These are phyloP conservation scores for Cynopterus brachyotis DNA, from an alignment of 2,113 vertebrate species.

Conservation along the genomic window DNA sequence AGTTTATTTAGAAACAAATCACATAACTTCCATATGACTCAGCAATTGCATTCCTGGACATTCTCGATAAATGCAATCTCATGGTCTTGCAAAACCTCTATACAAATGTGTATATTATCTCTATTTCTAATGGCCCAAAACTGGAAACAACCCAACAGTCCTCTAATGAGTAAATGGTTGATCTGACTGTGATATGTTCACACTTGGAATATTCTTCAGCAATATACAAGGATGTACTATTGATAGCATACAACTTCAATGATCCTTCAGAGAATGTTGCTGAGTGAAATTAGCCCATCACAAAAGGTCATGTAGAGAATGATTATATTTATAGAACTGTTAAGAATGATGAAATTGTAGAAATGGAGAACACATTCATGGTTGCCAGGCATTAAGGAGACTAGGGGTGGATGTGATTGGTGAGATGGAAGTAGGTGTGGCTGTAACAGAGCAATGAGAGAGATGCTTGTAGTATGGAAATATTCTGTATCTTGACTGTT, in stretches of 20 bases:
- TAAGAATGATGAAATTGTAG: not conserved
- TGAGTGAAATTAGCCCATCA: not conserved
- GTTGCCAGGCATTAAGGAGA: not conserved
- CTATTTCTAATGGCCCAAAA: not conserved
- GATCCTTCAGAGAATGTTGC: not conserved
- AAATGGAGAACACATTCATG: not conserved
- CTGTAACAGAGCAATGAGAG: not conserved
- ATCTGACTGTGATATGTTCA: not conserved
- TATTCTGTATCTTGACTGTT: not conserved
- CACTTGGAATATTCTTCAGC: not conserved
- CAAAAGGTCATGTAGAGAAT: not conserved
- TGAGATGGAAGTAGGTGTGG: not conserved
- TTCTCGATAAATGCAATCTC: not conserved
- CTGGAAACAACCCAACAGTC: not conserved
- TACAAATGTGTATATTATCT: not conserved
- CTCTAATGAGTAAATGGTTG: not conserved
- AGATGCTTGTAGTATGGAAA: not conserved
- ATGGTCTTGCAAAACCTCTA: not conserved
- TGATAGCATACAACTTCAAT: not conserved
- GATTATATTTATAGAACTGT: not conserved
- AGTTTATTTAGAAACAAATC: not conserved
- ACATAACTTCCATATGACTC: not conserved
- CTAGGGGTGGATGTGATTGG: no score
- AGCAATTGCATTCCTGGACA: not conserved
- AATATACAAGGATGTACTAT: not conserved